Percentiles rank a stretch among this genome's conserved stretches.
phyloP scores from a whole-genome alignment of 2,113 vertebrate species.

The Bubo bubo region DNA sequence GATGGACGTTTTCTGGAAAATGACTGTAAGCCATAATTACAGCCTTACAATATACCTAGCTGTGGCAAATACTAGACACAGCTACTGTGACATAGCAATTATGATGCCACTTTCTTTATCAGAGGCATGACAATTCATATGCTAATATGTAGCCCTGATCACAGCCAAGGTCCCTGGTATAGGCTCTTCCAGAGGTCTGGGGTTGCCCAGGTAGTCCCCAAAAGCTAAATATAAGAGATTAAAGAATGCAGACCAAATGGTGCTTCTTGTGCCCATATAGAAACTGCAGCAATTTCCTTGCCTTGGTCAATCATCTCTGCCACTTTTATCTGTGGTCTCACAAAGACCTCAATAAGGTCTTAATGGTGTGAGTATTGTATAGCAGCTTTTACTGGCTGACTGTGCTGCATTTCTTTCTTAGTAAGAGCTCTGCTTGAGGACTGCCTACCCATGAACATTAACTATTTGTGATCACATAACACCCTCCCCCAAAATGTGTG shows the following conservation, averaged over 20 bases:
- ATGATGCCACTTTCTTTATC: not conserved
- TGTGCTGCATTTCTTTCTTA: not conserved
- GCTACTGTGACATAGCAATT: not conserved
- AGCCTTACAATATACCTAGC: not conserved
- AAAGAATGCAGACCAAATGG: not conserved
- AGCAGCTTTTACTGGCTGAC: not conserved
- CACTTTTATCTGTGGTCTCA: not conserved
- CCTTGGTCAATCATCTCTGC: not conserved
- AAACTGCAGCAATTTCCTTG: not conserved
- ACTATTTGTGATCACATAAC: conserved; percentile 5
- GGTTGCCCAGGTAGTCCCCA: not conserved
- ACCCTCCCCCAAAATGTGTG: not conserved
- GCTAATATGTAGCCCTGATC: not conserved
- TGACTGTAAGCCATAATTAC: not conserved
- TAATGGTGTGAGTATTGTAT: not conserved
- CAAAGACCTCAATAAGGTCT: not conserved
- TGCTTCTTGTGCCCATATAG: not conserved
- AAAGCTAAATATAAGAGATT: not conserved
- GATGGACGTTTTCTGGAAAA: not conserved
- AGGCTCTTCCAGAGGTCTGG: not conserved
- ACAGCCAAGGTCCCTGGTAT: not conserved
- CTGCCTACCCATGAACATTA: not conserved
- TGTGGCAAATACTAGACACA: not conserved
- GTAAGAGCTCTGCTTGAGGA: not conserved
- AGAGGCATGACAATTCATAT: not conserved